Percentiles rank a stretch among this genome's conserved stretches.
Evolutionary conservation across 1,140 invertebrate species (phyloP).

Genomic region (Dolichoris vasculosae): DNA sequence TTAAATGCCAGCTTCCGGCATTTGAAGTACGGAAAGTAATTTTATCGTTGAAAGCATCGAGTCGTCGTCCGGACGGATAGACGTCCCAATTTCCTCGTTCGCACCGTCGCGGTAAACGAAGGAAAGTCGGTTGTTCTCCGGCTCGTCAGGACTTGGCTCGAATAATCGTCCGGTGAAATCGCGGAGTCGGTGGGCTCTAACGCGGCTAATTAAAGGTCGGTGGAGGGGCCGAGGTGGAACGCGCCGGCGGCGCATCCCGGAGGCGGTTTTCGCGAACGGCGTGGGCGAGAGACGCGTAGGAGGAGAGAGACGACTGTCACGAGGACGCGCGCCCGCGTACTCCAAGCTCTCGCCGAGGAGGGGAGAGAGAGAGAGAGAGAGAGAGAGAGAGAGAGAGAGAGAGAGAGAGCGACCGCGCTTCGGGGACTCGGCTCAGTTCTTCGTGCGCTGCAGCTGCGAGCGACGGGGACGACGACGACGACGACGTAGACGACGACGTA

Average conservation of each 20-base stretch:
- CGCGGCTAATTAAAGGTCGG: background rate
- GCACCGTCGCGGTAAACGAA: too few relatives aligned
- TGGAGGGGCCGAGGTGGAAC: background rate
- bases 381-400: background rate
- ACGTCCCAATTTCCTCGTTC: too few relatives aligned
- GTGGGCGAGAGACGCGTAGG: background rate
- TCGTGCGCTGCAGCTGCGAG: background rate
- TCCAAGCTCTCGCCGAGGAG: background rate
- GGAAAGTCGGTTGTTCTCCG: too few relatives aligned
- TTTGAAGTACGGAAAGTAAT: too few relatives aligned
- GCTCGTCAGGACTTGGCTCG: too few relatives aligned
- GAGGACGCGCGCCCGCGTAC: background rate
- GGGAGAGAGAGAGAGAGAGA: background rate
- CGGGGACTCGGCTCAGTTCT: constrained; percentile 14
- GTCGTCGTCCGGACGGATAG: too few relatives aligned
- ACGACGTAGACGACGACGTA: background rate
- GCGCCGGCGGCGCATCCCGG: background rate
- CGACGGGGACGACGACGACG: too few relatives aligned
- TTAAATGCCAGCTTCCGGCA: too few relatives aligned
- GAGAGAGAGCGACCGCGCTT: background rate
- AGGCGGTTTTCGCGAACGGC: background rate
- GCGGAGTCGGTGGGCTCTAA: too few relatives aligned
- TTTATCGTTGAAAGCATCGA: too few relatives aligned
- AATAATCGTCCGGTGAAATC: too few relatives aligned
- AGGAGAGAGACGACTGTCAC: background rate